Evolutionary conservation across 2,113 vertebrate genomes (phyloP).

Genomic region (Rhinoderma darwinii): DNA sequence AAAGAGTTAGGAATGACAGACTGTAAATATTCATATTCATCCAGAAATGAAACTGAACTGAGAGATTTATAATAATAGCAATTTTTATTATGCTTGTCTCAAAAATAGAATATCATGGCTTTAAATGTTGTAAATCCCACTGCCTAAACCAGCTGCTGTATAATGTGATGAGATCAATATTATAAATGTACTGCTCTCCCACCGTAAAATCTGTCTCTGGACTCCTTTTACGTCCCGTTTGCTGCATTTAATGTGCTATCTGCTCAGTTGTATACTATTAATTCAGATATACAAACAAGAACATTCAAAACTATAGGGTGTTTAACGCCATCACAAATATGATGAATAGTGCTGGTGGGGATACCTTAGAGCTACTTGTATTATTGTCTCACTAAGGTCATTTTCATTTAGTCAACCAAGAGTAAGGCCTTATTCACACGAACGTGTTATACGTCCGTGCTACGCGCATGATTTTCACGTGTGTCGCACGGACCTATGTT

Average conservation of each 20-base stretch:
- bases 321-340: too few species aligned
- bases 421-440: too few species aligned
- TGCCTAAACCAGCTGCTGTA: not conserved
- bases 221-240: not conserved
- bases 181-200: not conserved
- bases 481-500: too few species aligned
- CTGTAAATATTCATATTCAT: not conserved
- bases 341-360: not conserved
- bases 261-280: not conserved
- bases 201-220: not conserved
- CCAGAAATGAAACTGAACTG: not conserved
- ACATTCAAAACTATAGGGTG: too few species aligned
- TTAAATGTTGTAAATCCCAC: not conserved
- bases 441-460: too few species aligned
- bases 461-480: too few species aligned
- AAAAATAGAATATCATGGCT: not conserved
- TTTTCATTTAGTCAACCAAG: not conserved
- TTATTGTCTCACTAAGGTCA: not conserved
- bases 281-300: not conserved
- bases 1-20: not conserved
- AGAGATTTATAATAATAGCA: not conserved
- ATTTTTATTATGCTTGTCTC: not conserved
- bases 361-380: not conserved
- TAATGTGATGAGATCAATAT: not conserved
- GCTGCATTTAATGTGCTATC: not conserved